A percentile compares a stretch with the other conserved stretches of the same genome.
phyloP scores from a whole-genome alignment of 2,888 invertebrate species.

The Folsomia candida region DNA sequence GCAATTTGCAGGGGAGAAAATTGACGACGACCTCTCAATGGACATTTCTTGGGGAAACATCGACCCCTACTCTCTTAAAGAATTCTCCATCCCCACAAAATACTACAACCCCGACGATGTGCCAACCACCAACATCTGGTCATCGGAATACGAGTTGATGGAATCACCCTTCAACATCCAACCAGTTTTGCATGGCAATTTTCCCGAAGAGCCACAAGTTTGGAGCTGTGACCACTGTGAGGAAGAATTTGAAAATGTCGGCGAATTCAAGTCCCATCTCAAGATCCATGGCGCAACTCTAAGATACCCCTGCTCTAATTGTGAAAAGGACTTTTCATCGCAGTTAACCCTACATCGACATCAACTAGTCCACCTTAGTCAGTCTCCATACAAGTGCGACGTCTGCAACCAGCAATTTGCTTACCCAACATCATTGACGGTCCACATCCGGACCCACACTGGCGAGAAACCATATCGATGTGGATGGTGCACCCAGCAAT shows the following conservation, averaged over 20 bases:
- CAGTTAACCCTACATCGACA: neutral
- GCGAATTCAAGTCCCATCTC: no score
- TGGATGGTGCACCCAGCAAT: neutral
- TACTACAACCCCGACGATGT: no score
- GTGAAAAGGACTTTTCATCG: neutral
- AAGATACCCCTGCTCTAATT: neutral
- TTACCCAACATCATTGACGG: neutral
- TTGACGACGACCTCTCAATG: neutral
- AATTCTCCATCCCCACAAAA: no score
- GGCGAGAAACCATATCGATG: neutral
- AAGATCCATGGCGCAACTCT: neutral
- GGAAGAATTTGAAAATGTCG: no score
- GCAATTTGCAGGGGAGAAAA: neutral
- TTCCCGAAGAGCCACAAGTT: no score
- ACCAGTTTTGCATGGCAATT: no score
- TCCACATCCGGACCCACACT: neutral
- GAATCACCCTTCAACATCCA: no score
- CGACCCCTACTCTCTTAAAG: no score
- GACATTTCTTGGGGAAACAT: no score
- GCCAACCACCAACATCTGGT: no score
- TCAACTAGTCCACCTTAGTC: neutral
- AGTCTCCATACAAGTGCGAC: neutral
- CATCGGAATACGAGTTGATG: no score
- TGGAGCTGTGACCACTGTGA: no score
- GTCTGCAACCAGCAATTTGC: neutral